Percentiles rank a stretch among this genome's conserved stretches.
Conservation (phyloP, 2,113 vertebrate species). For the Oryzias melastigma region DNA sequence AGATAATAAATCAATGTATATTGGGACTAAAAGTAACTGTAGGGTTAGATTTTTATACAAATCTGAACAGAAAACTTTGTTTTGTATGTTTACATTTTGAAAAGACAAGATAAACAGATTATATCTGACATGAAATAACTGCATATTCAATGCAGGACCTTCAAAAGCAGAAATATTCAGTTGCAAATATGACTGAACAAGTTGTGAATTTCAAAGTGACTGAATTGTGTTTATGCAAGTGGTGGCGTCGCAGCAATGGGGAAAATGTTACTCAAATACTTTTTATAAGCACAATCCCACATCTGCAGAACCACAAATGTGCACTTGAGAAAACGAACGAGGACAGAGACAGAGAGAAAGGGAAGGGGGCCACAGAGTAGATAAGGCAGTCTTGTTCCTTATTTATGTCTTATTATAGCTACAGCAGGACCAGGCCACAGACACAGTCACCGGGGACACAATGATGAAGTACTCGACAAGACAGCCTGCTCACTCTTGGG, state of each 20-base stretch:
- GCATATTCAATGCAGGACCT: too few relatives aligned
- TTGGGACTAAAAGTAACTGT: not conserved
- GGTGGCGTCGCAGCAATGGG: constrained; percentile 28
- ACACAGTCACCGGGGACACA: constrained; percentile 77
- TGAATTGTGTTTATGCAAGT: constrained; percentile 6
- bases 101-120: too few relatives aligned
- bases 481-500: constrained; percentile 73
- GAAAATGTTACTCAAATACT: constrained; percentile 49
- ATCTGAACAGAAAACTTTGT: too few relatives aligned
- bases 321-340: constrained; percentile 14
- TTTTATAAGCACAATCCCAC: constrained; percentile 40
- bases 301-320: constrained; percentile 32
- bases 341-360: constrained; percentile 31
- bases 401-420: constrained; percentile 80
- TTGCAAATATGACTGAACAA: not conserved
- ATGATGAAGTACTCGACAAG: constrained; percentile 78
- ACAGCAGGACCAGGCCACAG: constrained; percentile 75
- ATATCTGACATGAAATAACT: too few relatives aligned
- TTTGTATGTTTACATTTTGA: too few relatives aligned
- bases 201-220: constrained; percentile 5
- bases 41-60: too few relatives aligned
- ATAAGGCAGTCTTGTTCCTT: constrained; percentile 76
- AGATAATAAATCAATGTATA: not conserved
- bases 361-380: constrained; percentile 68
- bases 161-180: too few relatives aligned